These are phyloP conservation scores for Quiscalus mexicanus DNA, from an alignment of 2,113 vertebrate species.

Conservation along the genomic window DNA sequence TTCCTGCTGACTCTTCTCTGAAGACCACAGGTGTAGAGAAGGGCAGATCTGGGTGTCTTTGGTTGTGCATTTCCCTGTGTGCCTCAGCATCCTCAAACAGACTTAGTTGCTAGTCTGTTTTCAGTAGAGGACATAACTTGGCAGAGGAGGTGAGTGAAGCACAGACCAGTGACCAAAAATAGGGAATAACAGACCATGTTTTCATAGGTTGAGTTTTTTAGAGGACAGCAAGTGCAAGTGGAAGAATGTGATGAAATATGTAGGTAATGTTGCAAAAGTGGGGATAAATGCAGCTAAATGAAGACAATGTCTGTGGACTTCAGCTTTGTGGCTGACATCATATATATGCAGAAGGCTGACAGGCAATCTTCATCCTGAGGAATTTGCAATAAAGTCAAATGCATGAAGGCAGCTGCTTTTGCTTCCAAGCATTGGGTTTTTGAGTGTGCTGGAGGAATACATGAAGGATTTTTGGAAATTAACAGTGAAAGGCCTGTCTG, in stretches of 20 bases:
- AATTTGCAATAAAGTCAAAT: background rate
- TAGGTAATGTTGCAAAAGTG: background rate
- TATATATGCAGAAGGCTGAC: background rate
- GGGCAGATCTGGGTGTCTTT: background rate
- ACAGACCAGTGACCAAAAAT: accelerated
- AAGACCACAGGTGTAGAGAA: background rate
- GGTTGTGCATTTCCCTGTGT: background rate
- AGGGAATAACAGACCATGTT: background rate
- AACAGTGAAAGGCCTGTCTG: background rate
- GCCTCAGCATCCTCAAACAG: background rate
- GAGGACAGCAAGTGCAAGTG: background rate
- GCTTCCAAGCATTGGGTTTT: background rate
- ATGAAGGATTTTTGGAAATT: background rate
- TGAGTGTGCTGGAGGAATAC: background rate
- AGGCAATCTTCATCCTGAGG: background rate
- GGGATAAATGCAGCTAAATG: background rate
- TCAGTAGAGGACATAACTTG: background rate
- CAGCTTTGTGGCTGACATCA: background rate
- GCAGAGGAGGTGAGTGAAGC: background rate
- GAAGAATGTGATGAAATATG: background rate
- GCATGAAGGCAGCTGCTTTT: background rate
- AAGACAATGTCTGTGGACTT: background rate
- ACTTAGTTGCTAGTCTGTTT: background rate
- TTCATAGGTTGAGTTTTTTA: background rate
- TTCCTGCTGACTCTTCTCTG: background rate